Evolutionary conservation across 2,888 invertebrate species (phyloP).

Genomic region (Thymelicus acteon): DNA sequence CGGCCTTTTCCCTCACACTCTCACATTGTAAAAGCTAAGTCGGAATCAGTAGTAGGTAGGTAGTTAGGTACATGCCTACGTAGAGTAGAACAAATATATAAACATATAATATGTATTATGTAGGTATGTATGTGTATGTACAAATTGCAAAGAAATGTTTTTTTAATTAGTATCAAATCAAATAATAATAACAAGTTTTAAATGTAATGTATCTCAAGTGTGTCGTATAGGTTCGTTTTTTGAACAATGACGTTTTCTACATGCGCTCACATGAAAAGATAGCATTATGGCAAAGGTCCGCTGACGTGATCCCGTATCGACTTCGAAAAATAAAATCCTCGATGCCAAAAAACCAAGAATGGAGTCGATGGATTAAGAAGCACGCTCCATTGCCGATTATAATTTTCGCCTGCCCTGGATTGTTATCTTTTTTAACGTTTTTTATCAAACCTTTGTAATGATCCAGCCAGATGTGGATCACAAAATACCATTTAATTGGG

Average conservation of each 20-base stretch:
- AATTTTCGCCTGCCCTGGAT: constrained; percentile 64
- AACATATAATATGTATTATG: too few species aligned
- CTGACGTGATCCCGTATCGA: constrained; percentile 55
- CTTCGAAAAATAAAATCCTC: constrained; percentile 51
- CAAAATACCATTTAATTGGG: constrained; percentile 75
- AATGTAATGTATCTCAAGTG: not conserved
- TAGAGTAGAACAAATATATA: too few species aligned
- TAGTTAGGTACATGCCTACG: too few species aligned
- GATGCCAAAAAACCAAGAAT: constrained; percentile 52
- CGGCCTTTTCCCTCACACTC: too few species aligned
- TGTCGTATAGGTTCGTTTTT: constrained; percentile 1
- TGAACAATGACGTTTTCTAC: constrained; percentile 33
- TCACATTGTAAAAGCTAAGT: too few species aligned
- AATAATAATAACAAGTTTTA: not conserved
- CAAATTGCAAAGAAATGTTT: too few species aligned
- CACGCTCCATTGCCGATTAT: constrained; percentile 79
- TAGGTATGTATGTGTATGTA: too few species aligned
- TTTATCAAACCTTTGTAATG: constrained; percentile 52
- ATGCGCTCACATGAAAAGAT: constrained; percentile 50
- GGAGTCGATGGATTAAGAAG: constrained; percentile 66
- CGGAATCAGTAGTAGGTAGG: too few species aligned
- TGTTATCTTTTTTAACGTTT: constrained; percentile 53
- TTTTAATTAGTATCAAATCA: not conserved
- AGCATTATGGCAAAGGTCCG: constrained; percentile 51
- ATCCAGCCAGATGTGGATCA: constrained; percentile 64